Evolutionary conservation across 1,140 invertebrate genomes (phyloP), one percentile per base, ranked within the genome.

Genomic region (Odontomachus brunneus): DNA sequence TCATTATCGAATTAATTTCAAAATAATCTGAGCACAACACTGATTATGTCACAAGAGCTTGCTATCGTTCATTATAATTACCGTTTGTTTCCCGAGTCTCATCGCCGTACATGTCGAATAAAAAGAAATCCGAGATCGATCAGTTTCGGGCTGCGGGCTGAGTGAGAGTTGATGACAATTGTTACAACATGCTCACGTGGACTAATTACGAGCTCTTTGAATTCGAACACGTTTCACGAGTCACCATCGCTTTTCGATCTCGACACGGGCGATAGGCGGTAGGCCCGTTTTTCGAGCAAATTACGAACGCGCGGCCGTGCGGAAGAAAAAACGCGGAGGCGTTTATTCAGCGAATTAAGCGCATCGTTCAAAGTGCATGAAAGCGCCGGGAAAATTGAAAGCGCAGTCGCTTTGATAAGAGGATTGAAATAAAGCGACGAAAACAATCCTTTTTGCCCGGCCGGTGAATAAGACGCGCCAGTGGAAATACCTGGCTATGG

Each of bases 181-280:
- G 69, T 87, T 87, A 73, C 49, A 66, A 57, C 66, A 78, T 74
- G 67, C 67, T 87, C 74, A 26, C 57, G 53, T 71, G 81, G 67
- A 84, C 74, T 87, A 87, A 87, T 87, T 87, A 84, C 85, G 15
- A 65, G 51, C 74, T 69, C 66, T 87, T 87, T 80, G 67, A 87
- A 84, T 84, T 80, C 62, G 82, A 69, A 87, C 74, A 59, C 73
- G 62, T 82, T 87, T 87, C 65, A 67, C 67, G 55, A 83, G 60
- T 57, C 83, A 44, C 62, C 33, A 63, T n/a, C 57, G 83, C 75
- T 87, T 87, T 86, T 74, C 44, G 66, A 22, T 48, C 84, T 33
- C 65, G n/a, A 51, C 14, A 59, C 14, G 14, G 33, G 24, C 48
- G 59, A 69, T 53, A n/a, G n/a, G n/a, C 69, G 71, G 71, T 51